Percentiles rank a stretch among this genome's conserved stretches.
These are phyloP conservation scores for Sinocyclocheilus grahami DNA, from an alignment of 2,113 vertebrate species.

Conservation along the genomic window DNA sequence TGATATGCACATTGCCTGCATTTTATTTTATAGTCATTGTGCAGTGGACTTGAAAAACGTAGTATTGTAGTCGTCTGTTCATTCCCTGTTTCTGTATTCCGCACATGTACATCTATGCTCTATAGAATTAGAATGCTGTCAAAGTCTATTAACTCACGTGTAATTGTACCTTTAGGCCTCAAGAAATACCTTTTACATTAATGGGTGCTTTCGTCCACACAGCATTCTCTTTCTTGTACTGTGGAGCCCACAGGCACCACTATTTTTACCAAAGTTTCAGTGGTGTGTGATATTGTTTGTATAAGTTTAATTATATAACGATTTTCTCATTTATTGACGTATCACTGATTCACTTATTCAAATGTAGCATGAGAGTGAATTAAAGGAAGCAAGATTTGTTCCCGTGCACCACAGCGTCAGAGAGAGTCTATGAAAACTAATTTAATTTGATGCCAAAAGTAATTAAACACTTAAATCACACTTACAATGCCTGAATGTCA, in stretches of 20 bases:
- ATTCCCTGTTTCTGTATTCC: not conserved
- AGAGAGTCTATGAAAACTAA: not conserved
- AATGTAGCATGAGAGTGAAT: not conserved
- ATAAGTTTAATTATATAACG: not conserved
- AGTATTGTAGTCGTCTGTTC: not conserved
- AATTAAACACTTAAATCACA: not conserved
- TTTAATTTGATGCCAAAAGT: not conserved
- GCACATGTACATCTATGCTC: not conserved
- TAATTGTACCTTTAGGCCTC: slow-evolving; percentile 35
- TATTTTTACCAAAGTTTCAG: not conserved
- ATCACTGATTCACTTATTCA: not conserved
- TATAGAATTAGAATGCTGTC: slow-evolving; percentile 30
- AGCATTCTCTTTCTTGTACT: not conserved
- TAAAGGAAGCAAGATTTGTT: not conserved
- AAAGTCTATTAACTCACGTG: slow-evolving; percentile 37
- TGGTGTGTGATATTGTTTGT: slow-evolving; percentile 10
- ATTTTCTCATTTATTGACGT: not conserved
- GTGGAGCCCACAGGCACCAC: not conserved
- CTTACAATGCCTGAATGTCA: not conserved
- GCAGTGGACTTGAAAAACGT: not conserved
- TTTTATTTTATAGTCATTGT: not conserved
- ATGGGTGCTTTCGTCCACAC: not conserved
- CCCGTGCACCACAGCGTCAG: not conserved
- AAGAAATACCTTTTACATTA: slow-evolving; percentile 31
- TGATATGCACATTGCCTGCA: not conserved